These are phyloP conservation scores for Tringa solitaria DNA, from an alignment of 2,113 vertebrate genomes.

Conservation along the genomic window DNA sequence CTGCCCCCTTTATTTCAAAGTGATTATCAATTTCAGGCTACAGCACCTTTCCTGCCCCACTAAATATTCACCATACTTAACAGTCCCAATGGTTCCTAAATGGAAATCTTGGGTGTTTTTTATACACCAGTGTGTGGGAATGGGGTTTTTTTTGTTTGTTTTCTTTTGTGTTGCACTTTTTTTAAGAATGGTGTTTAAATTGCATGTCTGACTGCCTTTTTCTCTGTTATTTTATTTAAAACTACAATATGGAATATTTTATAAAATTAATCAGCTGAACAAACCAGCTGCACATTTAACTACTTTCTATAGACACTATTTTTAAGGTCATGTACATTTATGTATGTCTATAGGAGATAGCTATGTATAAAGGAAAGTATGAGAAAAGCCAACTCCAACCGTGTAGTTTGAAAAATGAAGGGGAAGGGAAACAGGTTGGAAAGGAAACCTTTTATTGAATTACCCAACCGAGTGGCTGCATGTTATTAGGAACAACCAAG, in stretches of 20 bases:
- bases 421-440: background rate
- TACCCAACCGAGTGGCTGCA: background rate
- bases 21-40: background rate
- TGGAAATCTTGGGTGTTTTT: background rate
- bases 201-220: background rate
- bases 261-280: background rate
- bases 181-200: background rate
- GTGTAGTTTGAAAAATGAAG: background rate
- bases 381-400: background rate
- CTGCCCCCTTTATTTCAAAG: background rate
- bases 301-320: background rate
- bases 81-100: background rate
- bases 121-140: accelerated
- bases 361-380: background rate
- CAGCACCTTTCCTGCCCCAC: background rate
- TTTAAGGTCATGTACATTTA: background rate
- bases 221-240: background rate
- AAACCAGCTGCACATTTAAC: background rate
- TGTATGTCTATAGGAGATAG: background rate
- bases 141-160: background rate
- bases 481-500: constrained; percentile 34
- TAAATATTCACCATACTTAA: background rate
- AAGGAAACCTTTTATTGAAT: constrained; percentile 33
- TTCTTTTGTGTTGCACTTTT: background rate
- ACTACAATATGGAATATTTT: background rate